Conservation (phyloP, 1,140 invertebrate species). For the Monomorium pharaonis region DNA sequence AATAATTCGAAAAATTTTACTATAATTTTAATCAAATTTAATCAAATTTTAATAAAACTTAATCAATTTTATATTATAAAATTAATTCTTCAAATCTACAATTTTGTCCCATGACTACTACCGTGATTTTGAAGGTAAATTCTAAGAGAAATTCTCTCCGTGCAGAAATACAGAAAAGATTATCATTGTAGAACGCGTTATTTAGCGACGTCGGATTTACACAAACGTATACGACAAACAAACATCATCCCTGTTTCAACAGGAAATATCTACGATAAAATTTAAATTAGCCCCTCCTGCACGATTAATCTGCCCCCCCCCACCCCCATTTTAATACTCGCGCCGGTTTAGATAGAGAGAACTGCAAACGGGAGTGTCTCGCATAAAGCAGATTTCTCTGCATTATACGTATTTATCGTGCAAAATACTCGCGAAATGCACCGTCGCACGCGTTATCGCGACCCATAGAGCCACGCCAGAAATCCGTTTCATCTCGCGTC, state of each 20-base stretch:
- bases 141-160: too few species aligned
- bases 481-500: slow-evolving; percentile 43
- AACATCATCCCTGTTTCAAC: background rate
- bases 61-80: too few species aligned
- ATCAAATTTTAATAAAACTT: too few species aligned
- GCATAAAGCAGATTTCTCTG: slow-evolving; percentile 9
- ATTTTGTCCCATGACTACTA: too few species aligned
- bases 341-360: background rate
- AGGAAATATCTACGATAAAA: background rate
- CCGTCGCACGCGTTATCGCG: slow-evolving; percentile 40
- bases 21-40: too few species aligned
- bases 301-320: too few species aligned
- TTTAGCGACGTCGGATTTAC: background rate
- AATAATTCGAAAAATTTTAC: too few species aligned
- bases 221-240: background rate
- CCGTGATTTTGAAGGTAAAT: too few species aligned
- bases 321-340: background rate
- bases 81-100: too few species aligned
- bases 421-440: slow-evolving; percentile 30
- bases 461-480: slow-evolving; percentile 26
- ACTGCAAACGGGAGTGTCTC: background rate
- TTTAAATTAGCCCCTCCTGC: background rate
- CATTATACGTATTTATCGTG: slow-evolving; percentile 13
- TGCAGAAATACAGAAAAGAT: background rate
- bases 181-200: background rate